Conservation (phyloP, 1,140 invertebrate species). For the Eulimnadia texana region DNA sequence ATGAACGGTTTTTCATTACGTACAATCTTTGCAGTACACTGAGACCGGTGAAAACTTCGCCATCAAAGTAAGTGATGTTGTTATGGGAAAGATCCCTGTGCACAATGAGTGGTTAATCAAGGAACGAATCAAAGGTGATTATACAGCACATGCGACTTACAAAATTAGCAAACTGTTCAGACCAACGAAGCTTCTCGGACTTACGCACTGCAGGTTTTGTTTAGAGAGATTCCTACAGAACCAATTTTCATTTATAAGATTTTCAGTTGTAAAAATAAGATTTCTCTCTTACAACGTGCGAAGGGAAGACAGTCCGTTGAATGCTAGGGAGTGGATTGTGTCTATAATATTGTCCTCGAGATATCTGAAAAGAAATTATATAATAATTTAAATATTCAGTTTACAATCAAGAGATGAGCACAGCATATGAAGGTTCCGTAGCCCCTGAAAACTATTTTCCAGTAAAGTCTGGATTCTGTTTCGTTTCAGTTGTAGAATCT, state of each 20-base stretch:
- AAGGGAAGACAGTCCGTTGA: conserved; percentile 26
- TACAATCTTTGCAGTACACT: conserved; percentile 27
- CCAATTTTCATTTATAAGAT: too few species aligned
- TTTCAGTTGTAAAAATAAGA: too few species aligned
- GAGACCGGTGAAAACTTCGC: conserved; percentile 16
- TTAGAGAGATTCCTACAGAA: conserved; percentile 32
- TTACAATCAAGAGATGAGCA: too few species aligned
- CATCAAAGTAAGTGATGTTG: conserved; percentile 24
- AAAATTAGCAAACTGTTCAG: conserved; percentile 19
- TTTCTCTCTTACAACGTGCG: conserved; percentile 26
- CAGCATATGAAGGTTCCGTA: too few species aligned
- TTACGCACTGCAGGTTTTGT: conserved; percentile 26
- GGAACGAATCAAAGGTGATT: too few species aligned
- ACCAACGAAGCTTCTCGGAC: conserved; percentile 29
- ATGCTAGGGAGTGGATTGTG: too few species aligned
- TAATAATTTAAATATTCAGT: too few species aligned
- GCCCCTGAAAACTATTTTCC: conserved; percentile 23
- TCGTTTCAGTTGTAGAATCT: conserved; percentile 28
- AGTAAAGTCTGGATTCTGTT: conserved; percentile 27
- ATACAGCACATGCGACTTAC: background rate
- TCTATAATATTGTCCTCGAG: too few species aligned
- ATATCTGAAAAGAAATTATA: too few species aligned
- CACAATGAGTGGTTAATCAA: too few species aligned
- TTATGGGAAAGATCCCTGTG: conserved; percentile 31
- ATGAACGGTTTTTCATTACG: conserved; percentile 24